phyloP scores from a whole-genome alignment of 2,888 invertebrate genomes.

The Notocelia uddmanniana region DNA sequence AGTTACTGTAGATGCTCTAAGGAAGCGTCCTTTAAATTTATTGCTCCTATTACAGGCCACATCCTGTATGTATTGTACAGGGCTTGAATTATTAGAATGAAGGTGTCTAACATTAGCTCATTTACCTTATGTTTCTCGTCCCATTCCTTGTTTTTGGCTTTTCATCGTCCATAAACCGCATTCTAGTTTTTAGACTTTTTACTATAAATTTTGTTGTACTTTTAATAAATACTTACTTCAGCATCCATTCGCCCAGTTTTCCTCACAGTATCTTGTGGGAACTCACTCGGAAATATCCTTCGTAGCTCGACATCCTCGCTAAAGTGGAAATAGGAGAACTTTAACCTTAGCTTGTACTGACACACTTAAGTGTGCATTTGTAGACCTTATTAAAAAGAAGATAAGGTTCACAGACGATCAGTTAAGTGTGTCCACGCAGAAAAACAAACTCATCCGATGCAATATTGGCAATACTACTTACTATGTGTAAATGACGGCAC shows the following conservation, averaged over 20 bases:
- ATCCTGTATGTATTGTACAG: too few relatives aligned
- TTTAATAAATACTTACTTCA: constrained; percentile 61
- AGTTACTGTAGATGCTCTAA: too few relatives aligned
- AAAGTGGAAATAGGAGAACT: constrained; percentile 47
- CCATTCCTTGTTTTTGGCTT: too few relatives aligned
- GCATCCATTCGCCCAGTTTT: constrained; percentile 70
- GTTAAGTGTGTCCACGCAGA: neutral
- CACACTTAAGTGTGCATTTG: neutral
- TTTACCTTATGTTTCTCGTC: too few relatives aligned
- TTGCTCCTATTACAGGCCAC: too few relatives aligned
- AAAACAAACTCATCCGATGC: constrained; percentile 29
- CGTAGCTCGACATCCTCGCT: constrained; percentile 79
- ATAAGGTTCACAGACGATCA: neutral
- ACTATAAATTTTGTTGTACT: neutral
- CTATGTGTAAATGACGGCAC: constrained; percentile 75
- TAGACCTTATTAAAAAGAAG: neutral
- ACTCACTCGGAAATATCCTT: constrained; percentile 76
- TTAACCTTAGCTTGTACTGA: constrained; percentile 33
- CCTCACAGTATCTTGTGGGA: constrained; percentile 74
- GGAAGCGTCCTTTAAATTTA: too few relatives aligned
- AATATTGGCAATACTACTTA: constrained; percentile 59
- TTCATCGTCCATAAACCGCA: neutral
- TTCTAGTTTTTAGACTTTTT: neutral
- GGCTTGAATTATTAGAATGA: too few relatives aligned
- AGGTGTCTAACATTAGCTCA: too few relatives aligned